A percentile compares a stretch with the other conserved stretches of the same genome.
Evolutionary conservation across 1,140 invertebrate genomes (phyloP).

Genomic region (Asobara japonica): DNA sequence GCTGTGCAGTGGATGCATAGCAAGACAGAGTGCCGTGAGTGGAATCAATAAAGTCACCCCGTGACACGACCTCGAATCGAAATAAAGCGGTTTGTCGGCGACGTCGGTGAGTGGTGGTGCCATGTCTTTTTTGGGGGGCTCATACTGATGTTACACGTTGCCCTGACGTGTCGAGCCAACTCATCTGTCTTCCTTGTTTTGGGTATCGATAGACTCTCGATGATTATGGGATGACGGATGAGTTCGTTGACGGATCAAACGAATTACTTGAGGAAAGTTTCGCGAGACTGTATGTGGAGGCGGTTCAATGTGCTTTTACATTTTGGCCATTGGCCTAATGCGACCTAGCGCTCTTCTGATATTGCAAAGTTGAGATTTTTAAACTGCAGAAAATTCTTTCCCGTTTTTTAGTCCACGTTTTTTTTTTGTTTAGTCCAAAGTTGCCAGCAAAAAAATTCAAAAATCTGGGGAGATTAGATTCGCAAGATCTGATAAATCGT

Average conservation of each 20-base stretch:
- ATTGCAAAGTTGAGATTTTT: too few species aligned
- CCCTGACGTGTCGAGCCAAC: not conserved
- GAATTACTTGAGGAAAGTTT: too few species aligned
- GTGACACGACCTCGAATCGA: slow-evolving; percentile 39
- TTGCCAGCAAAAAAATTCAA: too few species aligned
- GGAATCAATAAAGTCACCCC: slow-evolving; percentile 49
- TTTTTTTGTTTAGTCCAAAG: too few species aligned
- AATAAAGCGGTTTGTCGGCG: slow-evolving; percentile 50
- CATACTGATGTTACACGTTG: not conserved
- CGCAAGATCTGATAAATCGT: too few species aligned
- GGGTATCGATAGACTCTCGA: not conserved
- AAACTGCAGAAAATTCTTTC: too few species aligned
- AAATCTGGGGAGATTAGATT: too few species aligned
- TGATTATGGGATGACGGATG: not conserved
- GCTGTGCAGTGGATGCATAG: slow-evolving; percentile 14
- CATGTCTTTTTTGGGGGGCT: slow-evolving; percentile 21
- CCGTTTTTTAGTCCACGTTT: too few species aligned
- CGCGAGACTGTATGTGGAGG: too few species aligned
- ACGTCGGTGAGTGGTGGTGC: slow-evolving; percentile 50
- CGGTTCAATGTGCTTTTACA: too few species aligned
- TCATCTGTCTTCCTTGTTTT: slow-evolving; percentile 3
- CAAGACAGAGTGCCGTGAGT: slow-evolving; percentile 34
- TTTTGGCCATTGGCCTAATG: too few species aligned
- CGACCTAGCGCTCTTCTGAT: too few species aligned
- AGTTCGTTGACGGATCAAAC: not conserved